phyloP scores from a whole-genome alignment of 1,140 invertebrate genomes.

The Bathynomus jamesi region DNA sequence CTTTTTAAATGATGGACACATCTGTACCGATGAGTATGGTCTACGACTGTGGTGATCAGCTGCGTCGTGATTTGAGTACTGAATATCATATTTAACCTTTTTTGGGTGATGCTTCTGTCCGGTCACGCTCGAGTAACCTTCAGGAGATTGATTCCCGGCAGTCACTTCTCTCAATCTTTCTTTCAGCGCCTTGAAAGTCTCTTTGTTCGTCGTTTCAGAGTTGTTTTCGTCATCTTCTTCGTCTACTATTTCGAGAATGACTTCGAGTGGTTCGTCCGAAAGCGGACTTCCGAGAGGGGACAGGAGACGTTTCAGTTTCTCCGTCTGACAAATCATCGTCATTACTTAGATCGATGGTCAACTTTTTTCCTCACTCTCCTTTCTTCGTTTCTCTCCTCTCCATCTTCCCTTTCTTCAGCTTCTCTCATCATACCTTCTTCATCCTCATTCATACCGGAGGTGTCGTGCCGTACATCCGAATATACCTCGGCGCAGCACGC shows the following conservation, averaged over 20 bases:
- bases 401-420: background rate
- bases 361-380: background rate
- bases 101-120: background rate
- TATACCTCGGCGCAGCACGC: background rate
- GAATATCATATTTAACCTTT: background rate
- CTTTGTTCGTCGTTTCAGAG: background rate
- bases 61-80: background rate
- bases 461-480: too few species aligned
- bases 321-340: background rate
- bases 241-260: background rate
- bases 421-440: background rate
- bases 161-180: background rate
- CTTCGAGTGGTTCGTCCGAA: background rate
- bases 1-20: background rate
- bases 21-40: background rate
- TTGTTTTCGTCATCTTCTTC: background rate
- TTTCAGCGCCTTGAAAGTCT: background rate
- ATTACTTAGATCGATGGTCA: background rate
- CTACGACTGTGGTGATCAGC: background rate
- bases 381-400: background rate
- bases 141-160: background rate
- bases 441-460: too few species aligned
- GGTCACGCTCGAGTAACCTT: background rate
- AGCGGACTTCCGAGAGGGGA: background rate
- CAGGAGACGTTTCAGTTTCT: background rate